Base-by-base conservation (phyloP, 2,797 vertebrate genomes). In the Chelmon rostratus region DNA sequence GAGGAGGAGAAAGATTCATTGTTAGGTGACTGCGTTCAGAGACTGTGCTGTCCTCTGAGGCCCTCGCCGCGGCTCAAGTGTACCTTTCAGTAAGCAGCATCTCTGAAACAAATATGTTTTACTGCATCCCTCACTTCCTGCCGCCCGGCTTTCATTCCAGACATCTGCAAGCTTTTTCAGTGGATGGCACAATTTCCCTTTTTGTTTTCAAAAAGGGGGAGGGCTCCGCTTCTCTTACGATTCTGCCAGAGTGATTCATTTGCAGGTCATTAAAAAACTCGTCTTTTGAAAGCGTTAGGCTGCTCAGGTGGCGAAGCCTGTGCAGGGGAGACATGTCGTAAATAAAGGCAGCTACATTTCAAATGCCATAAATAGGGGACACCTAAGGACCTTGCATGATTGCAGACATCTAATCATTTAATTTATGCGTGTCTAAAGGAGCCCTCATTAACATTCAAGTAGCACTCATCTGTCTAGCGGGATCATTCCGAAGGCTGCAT, bases 371-470 rank as follows among this genome's bases (percentile, higher is more conserved):
- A 94, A 93, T 93, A 94, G 89, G 91, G 89, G 90, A 92, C 91
- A 94, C 89, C 92, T 93, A 89, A 90, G 88, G 93, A 92, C 92
- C 93, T 92, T 85, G 92, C 90, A 92, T 95, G 93, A 95, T 93
- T 95, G 93, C 92, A 91, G 92, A 91, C 92, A 86, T 93, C 94
- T 93, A 94, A 94, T 95, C 87, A 89, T 94, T 92, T 95, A 96
- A 95, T 95, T 95, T 94, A 94, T 95, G 94, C 93, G 83, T 86
- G 92, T 94, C 92, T 93, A 93, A 94, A 95, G 91, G 88, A 94
- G 91, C 87, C 90, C 92, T 95, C 94, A 95, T 96, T 95, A 95
- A 94, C 92, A 95, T 96, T 95, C 92, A 90, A 93, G 93, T 94
- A 90, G 93, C 94, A 93, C 90, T 94, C 91, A 83, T 95, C 92